Conservation (phyloP, 2,113 vertebrate species). For the Struthio camelus region DNA sequence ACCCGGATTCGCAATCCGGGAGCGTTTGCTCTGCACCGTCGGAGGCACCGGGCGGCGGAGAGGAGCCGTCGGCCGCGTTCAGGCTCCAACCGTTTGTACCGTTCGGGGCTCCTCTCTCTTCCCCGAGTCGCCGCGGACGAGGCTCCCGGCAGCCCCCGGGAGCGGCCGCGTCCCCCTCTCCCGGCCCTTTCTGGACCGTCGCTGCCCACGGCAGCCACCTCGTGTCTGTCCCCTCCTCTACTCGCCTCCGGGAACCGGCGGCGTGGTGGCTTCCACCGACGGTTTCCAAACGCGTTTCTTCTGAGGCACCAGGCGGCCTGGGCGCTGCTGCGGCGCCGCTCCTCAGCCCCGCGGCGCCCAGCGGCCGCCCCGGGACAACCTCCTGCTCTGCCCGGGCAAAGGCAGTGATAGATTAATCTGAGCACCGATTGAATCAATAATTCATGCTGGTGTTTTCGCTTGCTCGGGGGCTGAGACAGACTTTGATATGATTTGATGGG, state of each 20-base stretch:
- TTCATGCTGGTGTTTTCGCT: constrained; percentile 68
- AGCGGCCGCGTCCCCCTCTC: too few species aligned
- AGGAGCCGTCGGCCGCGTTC: too few species aligned
- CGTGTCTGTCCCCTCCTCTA: not conserved
- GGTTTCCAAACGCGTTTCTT: not conserved
- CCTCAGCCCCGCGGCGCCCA: not conserved
- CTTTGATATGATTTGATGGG: constrained; percentile 70
- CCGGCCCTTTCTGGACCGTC: too few species aligned
- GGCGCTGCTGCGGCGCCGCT: too few species aligned
- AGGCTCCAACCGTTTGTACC: too few species aligned
- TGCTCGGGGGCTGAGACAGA: not conserved
- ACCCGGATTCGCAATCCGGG: too few species aligned
- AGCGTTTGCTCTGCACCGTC: too few species aligned
- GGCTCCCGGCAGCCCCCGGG: too few species aligned
- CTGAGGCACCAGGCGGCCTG: accelerated
- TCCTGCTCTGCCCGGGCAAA: not conserved
- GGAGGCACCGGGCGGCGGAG: too few species aligned
- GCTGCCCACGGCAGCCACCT: not conserved
- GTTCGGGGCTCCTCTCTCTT: too few species aligned
- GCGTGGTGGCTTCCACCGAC: not conserved
- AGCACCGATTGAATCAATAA: constrained; percentile 69
- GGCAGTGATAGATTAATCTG: constrained; percentile 71
- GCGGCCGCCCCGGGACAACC: too few species aligned
- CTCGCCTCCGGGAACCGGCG: not conserved
- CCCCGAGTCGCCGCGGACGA: too few species aligned